Conservation (phyloP, 2,888 invertebrate species). For the Carterocephalus palaemon region DNA sequence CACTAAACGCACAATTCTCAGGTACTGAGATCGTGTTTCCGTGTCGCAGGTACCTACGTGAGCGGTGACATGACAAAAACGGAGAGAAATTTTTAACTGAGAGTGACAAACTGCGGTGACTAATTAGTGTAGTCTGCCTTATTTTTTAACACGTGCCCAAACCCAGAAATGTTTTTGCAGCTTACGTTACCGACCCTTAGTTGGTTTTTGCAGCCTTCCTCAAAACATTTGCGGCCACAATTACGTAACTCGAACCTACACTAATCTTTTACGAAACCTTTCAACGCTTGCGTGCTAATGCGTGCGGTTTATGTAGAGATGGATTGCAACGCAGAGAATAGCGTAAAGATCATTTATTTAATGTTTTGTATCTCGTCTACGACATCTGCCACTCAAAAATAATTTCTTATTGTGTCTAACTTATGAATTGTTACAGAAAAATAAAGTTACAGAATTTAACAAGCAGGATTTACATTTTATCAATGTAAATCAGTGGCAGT, state of each 20-base stretch:
- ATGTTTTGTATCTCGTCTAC: background rate
- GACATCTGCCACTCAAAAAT: background rate
- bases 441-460: background rate
- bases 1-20: too few species aligned
- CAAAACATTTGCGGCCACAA: background rate
- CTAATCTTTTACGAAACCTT: slow-evolving; percentile 4
- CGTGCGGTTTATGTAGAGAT: background rate
- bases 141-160: slow-evolving; percentile 17
- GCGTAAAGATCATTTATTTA: background rate
- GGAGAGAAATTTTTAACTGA: slow-evolving; percentile 17
- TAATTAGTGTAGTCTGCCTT: slow-evolving; percentile 21
- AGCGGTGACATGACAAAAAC: background rate
- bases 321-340: background rate
- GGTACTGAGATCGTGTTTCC: too few species aligned
- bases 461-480: slow-evolving; percentile 10
- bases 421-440: background rate
- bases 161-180: slow-evolving; percentile 14
- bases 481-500: slow-evolving; percentile 7
- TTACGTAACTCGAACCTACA: background rate
- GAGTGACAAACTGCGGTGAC: slow-evolving; percentile 15
- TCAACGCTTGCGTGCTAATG: slow-evolving; percentile 2
- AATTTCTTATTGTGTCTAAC: too few species aligned
- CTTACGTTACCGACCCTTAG: slow-evolving; percentile 1
- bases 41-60: too few species aligned
- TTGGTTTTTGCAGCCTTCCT: slow-evolving; percentile 4